phyloP scores from a whole-genome alignment of 1,140 invertebrate species.

The Ips typographus region DNA sequence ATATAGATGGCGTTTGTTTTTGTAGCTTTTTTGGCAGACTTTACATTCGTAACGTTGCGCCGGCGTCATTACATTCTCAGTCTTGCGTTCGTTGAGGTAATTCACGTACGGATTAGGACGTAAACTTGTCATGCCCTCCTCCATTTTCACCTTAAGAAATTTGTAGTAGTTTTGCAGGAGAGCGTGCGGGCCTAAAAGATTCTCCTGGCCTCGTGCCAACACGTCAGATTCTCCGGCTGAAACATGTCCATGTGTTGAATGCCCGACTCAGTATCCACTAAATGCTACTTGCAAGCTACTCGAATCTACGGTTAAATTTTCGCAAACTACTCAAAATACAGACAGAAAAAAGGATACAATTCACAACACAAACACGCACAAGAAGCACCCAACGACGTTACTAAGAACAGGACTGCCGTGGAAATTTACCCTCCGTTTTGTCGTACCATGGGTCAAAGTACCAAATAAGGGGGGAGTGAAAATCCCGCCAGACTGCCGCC shows the following conservation, averaged over 20 bases:
- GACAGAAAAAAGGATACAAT: no score
- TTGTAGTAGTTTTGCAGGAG: constrained; percentile 28
- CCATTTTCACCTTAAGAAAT: constrained; percentile 28
- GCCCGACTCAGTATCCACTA: no score
- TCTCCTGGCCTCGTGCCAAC: constrained; percentile 21
- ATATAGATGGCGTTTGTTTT: constrained; percentile 55
- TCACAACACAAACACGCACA: background rate
- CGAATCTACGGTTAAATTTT: no score
- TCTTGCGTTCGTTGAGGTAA: constrained; percentile 28
- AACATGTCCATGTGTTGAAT: no score
- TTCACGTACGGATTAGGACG: background rate
- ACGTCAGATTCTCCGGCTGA: no score
- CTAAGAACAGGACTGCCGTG: background rate
- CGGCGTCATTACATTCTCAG: constrained; percentile 14
- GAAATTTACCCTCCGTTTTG: constrained; percentile 23
- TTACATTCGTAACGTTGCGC: constrained; percentile 44
- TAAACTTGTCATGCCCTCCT: constrained; percentile 7
- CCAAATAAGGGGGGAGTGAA: constrained; percentile 28
- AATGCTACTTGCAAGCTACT: no score
- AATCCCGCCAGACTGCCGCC: constrained; percentile 17
- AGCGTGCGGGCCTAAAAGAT: constrained; percentile 10
- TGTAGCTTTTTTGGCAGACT: constrained; percentile 56
- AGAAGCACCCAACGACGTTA: background rate
- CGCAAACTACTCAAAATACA: no score
- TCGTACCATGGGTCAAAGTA: constrained; percentile 34